Base-by-base conservation (phyloP, 2,797 vertebrate genomes). In the Chromobotia macracanthus region DNA sequence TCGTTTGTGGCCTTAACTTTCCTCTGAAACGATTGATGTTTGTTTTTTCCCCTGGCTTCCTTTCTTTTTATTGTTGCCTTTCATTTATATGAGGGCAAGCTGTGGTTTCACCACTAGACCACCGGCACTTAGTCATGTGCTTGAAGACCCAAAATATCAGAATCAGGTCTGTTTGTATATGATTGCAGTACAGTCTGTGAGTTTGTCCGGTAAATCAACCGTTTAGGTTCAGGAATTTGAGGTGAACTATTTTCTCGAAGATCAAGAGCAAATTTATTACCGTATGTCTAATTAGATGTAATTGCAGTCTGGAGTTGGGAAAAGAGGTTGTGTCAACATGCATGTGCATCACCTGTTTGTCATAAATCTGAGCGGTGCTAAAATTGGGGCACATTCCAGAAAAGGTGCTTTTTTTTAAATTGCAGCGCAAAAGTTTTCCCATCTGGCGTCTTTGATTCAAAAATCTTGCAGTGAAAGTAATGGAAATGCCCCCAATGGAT, bases 271-370 rank as follows among this genome's bases (percentile, higher is more conserved):
- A 86, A 87, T 84, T 82, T 84, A 87, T 84, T 84, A 82, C 80
- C 83, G 85, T 87, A 77, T 84, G 80, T 88, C 77, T 89, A 88
- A 90, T 91, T 88, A 87, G 84, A 85, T 15, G 19, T 90, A 90
- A 92, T 92, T 92, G 87, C 75, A 89, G 88, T 86, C 58, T 38
- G 84, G 84, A 55, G 78, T 3, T 5, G 77, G 82, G 72, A 87
- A 84, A 64, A 78, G 65, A 58, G 68, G 73, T 85, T 84, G 82
- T 82, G 77, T 77, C 51, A 68, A 77, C 61, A 48, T 84, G 72
- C 78, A 68, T 80, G 77, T 79, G 84, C 88, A 87, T 92, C 89
- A 90, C 90, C 87, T 90, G 88, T 87, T 92, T 88, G 82, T 82
- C 72, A 87, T 91, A 88, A 90, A 89, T 90, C 86, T 83, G 5